Base-by-base conservation (phyloP, 2,888 invertebrate genomes). In the Drosophila vallismaia region DNA sequence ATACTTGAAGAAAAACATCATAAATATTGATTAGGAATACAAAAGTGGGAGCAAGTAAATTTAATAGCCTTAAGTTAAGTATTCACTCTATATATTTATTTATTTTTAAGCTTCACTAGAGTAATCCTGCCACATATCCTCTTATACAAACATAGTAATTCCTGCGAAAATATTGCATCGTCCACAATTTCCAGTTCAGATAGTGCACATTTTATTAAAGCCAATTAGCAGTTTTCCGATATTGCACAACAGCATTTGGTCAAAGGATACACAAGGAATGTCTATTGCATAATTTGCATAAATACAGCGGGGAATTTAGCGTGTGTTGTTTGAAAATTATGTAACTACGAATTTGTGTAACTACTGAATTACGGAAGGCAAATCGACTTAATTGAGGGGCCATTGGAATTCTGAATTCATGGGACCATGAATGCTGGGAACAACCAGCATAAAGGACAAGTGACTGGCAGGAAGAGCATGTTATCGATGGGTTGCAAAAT, bases 321-420 rank as follows among this genome's bases (percentile, higher is more conserved):
- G 12, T 36, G n/a, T 36, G n/a, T 36, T 36, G 36, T 36, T 36
- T 36, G 6, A 36, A 36, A 36, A 36, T 8, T 26, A 29, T 19
- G 4, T 44, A 12, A 44, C 31, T 49, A 46, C 28, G 5, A 33
- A 33, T 10, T 33, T 36, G 12, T 36, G 36, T 36, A n/a, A 36
- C n/a, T 2, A 36, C 36, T n/a, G 36, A n/a, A 36, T 36, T 36
- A 36, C n/a, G 36, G 36, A 36, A 36, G 8, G 8, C 56, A 70
- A 77, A 71, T 66, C 66, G 54, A 54, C 59, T 62, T 62, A 77
- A 77, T 77, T 77, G 77, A 67, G 58, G 24, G n/a, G 45, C 36
- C 45, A 45, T 48, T 51, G 57, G 26, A 38, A 46, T 42, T 8
- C 14, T 19, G 26, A 26, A 42, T 8, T 12, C n/a, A 24, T 8